Base-by-base conservation (phyloP, 2,113 vertebrate species). In the Halcyon senegalensis region DNA sequence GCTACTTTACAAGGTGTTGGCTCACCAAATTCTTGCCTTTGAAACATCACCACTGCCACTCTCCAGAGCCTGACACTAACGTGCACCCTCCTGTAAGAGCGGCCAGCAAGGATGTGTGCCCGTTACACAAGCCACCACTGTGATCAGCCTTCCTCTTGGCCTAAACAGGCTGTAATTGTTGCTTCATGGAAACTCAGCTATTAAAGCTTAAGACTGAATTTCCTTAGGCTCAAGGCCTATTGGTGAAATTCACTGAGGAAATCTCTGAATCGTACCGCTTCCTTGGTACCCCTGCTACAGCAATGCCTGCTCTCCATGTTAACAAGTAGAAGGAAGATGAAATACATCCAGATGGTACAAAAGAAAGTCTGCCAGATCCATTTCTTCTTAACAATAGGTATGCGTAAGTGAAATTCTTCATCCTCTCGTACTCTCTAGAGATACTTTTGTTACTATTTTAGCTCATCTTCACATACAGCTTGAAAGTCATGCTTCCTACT, bases 41-140 rank as follows among this genome's bases (percentile, higher is more conserved):
- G 35, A n/a, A 84, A 41, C 0, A 1, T 6, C 19, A 3, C 43
- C 56, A 2, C 10, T 0, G 0, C 35, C 39, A 59, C 35, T 74
- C 50, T 44, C 33, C 6, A 5, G 62, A 6, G 3, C 19, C 24
- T 25, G n/a, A 41, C 21, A 16, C 5, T 5, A 69, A 16, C 0
- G 1, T 5, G 23, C 59, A 33, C 9, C 9, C 35, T 72, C 16
- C 11, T 56, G 23, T 23, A 18, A 39, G 43, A 48, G 69, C 1
- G 1, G 27, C 33, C 69, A 73, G 46, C 5, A 4, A 35, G 51
- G 33, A 60, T 30, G 5, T 1, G 6, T 16, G 23, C 9, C 33
- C 2, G 1, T 37, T 0, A 1, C 10, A 2, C 1, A 9, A 72
- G 51, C 9, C 23, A 41, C 15, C 0, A 0, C 2, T 0, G 0